phyloP scores from a whole-genome alignment of 1,140 invertebrate genomes.

The Ylistrum balloti region DNA sequence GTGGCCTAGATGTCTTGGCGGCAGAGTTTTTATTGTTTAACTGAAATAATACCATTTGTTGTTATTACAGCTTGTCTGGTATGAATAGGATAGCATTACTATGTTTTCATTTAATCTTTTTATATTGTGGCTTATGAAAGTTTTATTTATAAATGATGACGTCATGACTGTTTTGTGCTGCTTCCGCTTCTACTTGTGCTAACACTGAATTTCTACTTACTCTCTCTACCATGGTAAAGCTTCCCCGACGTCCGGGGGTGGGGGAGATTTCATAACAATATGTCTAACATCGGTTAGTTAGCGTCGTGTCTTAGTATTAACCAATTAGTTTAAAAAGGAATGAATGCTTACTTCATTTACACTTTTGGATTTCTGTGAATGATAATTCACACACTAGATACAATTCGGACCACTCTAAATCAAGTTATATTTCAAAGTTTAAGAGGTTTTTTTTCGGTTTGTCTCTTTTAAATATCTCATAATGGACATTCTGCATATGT shows the following conservation, averaged over 20 bases:
- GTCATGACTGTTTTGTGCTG: slow-evolving; percentile 11
- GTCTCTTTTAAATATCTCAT: no score
- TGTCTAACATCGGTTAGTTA: neutral
- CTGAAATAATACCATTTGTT: neutral
- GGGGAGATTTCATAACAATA: neutral
- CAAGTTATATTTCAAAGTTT: no score
- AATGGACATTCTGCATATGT: no score
- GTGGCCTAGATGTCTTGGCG: neutral
- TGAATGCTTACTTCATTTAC: neutral
- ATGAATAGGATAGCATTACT: neutral
- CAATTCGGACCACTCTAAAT: no score
- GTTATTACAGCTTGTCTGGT: neutral
- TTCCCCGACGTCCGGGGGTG: neutral
- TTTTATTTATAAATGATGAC: neutral
- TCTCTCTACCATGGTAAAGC: neutral
- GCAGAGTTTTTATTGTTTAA: neutral
- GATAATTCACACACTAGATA: no score
- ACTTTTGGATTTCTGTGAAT: no score
- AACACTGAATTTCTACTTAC: slow-evolving; percentile 25
- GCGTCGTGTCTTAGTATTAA: neutral
- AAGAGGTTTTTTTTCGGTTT: no score
- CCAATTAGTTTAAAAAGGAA: neutral
- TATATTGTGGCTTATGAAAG: slow-evolving; percentile 15
- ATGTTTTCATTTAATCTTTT: neutral
- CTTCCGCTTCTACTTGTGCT: slow-evolving; percentile 26